Percentiles rank a stretch among this genome's conserved stretches.
Conservation (phyloP, 2,113 vertebrate species). For the Psittacula cyanocephala region DNA sequence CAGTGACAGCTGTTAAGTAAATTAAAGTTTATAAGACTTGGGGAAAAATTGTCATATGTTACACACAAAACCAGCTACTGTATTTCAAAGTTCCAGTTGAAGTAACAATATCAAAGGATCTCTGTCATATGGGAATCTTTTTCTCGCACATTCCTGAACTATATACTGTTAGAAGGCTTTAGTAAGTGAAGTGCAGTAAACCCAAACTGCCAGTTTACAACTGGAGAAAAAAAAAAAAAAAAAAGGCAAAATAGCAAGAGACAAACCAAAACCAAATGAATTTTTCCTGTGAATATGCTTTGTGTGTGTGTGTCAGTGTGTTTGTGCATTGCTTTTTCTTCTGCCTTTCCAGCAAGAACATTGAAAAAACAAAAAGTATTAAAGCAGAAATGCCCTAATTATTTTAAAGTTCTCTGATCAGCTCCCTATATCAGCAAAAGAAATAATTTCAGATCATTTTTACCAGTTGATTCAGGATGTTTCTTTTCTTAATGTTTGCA, state of each 20-base stretch:
- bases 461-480: not conserved
- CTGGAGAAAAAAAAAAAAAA: not conserved
- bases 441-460: not conserved
- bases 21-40: constrained; percentile 51
- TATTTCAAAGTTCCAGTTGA: constrained; percentile 60
- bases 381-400: not conserved
- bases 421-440: not conserved
- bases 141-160: not conserved
- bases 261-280: constrained; percentile 25
- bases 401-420: not conserved
- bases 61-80: constrained; percentile 30
- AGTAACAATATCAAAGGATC: constrained; percentile 49
- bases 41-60: constrained; percentile 21
- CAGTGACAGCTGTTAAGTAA: constrained; percentile 46
- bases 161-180: constrained; percentile 29
- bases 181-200: constrained; percentile 16
- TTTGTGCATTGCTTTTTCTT: not conserved
- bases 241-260: not conserved
- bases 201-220: constrained; percentile 5
- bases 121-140: constrained; percentile 52
- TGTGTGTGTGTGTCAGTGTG: not conserved
- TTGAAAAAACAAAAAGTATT: not conserved
- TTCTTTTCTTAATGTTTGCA: not conserved
- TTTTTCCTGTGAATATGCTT: not conserved
- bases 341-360: not conserved